Conservation (phyloP, 2,797 vertebrate species). For the Esox lucius region DNA sequence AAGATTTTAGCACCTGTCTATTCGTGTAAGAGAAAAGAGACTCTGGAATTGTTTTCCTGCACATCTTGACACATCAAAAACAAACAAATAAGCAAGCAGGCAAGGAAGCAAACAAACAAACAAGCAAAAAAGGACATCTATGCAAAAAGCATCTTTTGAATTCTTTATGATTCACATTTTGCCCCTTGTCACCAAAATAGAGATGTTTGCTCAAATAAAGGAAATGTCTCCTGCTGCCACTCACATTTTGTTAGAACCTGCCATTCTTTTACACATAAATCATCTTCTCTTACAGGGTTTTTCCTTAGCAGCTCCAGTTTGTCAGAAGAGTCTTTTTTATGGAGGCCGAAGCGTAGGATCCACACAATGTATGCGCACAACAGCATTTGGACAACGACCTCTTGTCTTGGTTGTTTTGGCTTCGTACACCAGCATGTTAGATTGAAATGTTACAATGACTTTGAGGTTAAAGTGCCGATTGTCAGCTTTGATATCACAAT, state of each 20-base stretch:
- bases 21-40: slow-evolving; percentile 62
- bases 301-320: too few relatives aligned
- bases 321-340: too few relatives aligned
- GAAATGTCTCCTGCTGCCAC: neutral
- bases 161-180: neutral
- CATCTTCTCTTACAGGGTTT: neutral
- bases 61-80: slow-evolving; percentile 57
- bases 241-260: slow-evolving; percentile 4
- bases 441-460: too few relatives aligned
- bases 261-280: neutral
- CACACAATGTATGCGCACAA: too few relatives aligned
- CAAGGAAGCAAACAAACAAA: neutral
- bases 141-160: neutral
- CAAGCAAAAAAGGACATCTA: neutral
- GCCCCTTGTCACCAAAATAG: slow-evolving; percentile 7
- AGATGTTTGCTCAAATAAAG: slow-evolving; percentile 1
- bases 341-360: too few relatives aligned
- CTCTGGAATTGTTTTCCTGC: slow-evolving; percentile 57
- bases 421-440: too few relatives aligned
- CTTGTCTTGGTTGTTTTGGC: too few relatives aligned
- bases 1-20: slow-evolving; percentile 70
- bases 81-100: slow-evolving; percentile 44
- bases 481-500: too few relatives aligned
- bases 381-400: too few relatives aligned
- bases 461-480: too few relatives aligned